Evolutionary conservation across 2,113 vertebrate species (phyloP).

Genomic region (Stegostoma tigrinum): DNA sequence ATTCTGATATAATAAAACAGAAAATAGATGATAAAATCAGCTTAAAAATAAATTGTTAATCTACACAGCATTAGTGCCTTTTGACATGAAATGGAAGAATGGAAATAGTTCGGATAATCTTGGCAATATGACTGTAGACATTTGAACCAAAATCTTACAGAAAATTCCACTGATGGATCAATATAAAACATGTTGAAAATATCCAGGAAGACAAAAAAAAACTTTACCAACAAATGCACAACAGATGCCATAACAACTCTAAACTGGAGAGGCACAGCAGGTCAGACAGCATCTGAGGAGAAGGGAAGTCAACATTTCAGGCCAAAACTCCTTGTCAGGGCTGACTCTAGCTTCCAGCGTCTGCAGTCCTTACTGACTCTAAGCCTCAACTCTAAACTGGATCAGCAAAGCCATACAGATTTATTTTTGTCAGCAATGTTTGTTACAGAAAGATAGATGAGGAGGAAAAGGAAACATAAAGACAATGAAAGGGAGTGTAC

Average conservation of each 20-base stretch:
- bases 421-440: neutral
- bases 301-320: no score
- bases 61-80: neutral
- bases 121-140: neutral
- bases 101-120: neutral
- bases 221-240: neutral
- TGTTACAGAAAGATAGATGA: neutral
- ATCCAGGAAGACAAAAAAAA: neutral
- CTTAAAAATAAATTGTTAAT: no score
- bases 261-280: neutral
- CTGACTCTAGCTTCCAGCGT: no score
- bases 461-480: neutral
- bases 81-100: neutral
- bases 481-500: neutral
- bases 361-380: no score
- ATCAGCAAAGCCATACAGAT: neutral
- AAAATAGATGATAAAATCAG: no score
- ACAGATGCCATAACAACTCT: neutral
- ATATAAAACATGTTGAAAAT: neutral
- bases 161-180: neutral
- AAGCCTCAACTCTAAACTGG: neutral
- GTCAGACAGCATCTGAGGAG: no score
- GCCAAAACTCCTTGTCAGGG: no score
- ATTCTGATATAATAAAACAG: no score
- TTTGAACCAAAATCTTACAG: neutral